phyloP scores from a whole-genome alignment of 2,797 vertebrate genomes.

The Heliangelus exortis region DNA sequence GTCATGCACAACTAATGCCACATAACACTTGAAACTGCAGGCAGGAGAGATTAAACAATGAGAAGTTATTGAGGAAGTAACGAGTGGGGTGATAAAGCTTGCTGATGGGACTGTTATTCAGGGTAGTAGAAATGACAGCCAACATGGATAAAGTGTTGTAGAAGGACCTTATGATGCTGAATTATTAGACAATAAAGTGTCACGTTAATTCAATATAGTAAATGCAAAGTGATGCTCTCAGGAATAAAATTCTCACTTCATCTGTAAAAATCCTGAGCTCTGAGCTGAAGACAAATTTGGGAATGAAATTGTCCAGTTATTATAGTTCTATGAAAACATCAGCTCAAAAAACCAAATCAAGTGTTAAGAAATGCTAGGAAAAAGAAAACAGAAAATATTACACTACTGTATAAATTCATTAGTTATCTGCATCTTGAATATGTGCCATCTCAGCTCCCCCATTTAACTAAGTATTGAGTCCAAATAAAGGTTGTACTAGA shows the following conservation, averaged over 20 bases:
- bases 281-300: neutral
- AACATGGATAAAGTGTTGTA: neutral
- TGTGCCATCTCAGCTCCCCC: neutral
- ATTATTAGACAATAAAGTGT: constrained; percentile 6
- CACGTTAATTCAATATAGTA: neutral
- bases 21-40: constrained; percentile 23
- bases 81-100: constrained; percentile 20
- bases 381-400: neutral
- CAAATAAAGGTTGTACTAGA: neutral
- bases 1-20: neutral
- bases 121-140: constrained; percentile 24
- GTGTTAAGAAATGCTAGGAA: neutral
- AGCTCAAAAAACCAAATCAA: neutral
- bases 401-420: neutral
- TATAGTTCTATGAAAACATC: neutral
- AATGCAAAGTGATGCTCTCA: neutral
- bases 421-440: neutral
- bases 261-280: neutral
- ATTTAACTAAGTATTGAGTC: neutral
- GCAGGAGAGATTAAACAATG: constrained; percentile 47
- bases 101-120: constrained; percentile 40
- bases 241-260: neutral
- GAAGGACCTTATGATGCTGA: neutral
- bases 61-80: neutral
- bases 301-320: neutral